phyloP scores from a whole-genome alignment of 2,888 invertebrate species.

The Euzophera pinguis region DNA sequence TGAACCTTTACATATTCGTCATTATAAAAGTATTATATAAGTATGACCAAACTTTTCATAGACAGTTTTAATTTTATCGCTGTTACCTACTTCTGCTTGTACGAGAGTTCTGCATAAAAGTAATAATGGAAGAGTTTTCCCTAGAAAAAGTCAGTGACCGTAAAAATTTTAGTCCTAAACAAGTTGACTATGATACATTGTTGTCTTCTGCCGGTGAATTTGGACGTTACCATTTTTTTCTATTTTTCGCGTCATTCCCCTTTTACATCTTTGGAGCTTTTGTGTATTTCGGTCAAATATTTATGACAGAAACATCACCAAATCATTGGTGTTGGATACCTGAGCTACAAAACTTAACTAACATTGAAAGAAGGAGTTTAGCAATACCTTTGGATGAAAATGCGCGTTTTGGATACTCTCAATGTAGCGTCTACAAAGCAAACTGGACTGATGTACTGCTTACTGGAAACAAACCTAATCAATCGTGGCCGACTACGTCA shows the following conservation, averaged over 20 bases:
- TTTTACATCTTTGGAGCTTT: conserved; percentile 53
- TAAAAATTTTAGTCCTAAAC: background rate
- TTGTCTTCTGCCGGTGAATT: conserved; percentile 53
- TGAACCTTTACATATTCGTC: no score
- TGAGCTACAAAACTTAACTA: conserved; percentile 47
- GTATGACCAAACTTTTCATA: no score
- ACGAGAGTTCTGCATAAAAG: background rate
- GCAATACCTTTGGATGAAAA: conserved; percentile 43
- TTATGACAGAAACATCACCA: conserved; percentile 51
- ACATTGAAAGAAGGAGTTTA: conserved; percentile 39
- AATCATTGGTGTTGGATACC: conserved; percentile 61
- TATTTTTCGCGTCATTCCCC: conserved; percentile 46
- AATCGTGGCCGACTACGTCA: conserved; percentile 35
- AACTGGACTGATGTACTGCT: conserved; percentile 50
- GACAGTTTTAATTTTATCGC: no score
- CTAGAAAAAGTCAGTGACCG: background rate
- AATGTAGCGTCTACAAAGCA: conserved; percentile 44
- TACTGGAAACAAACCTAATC: conserved; percentile 31
- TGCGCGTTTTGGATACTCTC: conserved; percentile 48
- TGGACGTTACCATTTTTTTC: conserved; percentile 46
- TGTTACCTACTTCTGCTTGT: background rate
- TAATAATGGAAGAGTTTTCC: background rate
- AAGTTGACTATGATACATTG: conserved; percentile 47
- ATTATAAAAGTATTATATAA: no score
- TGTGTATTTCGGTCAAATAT: conserved; percentile 50